These are phyloP conservation scores for Lepilemur septentrionalis DNA, from an alignment of 2,797 vertebrate genomes.

Conservation along the genomic window DNA sequence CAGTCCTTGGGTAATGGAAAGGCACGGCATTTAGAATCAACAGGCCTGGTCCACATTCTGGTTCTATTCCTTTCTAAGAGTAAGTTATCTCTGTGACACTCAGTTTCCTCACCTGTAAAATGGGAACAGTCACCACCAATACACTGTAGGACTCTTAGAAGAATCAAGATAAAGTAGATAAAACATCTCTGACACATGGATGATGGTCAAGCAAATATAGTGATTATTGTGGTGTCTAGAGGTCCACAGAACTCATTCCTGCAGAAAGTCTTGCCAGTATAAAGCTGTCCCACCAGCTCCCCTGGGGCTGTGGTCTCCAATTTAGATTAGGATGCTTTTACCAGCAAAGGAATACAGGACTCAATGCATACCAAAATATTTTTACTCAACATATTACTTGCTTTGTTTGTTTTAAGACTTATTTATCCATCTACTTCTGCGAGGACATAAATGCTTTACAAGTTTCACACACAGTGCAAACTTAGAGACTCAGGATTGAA, in stretches of 20 bases:
- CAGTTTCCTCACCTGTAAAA: neutral
- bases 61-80: neutral
- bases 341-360: neutral
- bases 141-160: neutral
- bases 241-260: neutral
- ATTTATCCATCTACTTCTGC: neutral
- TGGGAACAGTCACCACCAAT: neutral
- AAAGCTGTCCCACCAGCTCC: neutral
- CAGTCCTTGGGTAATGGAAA: neutral
- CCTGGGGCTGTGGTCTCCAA: neutral
- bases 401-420: constrained; percentile 6
- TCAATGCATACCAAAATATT: neutral
- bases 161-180: neutral
- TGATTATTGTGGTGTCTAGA: neutral
- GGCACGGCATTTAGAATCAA: neutral
- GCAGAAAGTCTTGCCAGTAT: neutral
- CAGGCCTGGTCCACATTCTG: neutral
- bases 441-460: neutral
- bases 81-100: neutral
- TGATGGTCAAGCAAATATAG: neutral
- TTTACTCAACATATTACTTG: neutral
- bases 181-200: neutral
- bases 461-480: neutral
- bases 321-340: neutral
- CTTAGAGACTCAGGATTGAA: neutral